Percentiles rank a stretch among this genome's conserved stretches.
Evolutionary conservation across 2,113 vertebrate genomes (phyloP).

Genomic region (Carassius carassius): DNA sequence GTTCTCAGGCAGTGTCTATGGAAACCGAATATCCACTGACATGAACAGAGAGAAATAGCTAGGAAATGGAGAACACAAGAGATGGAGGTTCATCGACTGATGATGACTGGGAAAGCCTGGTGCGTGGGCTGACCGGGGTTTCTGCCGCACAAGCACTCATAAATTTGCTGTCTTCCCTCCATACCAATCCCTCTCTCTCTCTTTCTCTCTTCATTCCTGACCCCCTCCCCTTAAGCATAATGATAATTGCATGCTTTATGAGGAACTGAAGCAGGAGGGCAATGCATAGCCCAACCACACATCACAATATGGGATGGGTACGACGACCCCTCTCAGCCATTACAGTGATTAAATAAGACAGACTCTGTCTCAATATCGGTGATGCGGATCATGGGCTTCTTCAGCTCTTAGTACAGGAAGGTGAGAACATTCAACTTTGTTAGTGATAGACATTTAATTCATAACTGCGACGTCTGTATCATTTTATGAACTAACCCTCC

Average conservation of each 20-base stretch:
- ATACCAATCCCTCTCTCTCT: constrained; percentile 12
- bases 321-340: constrained; percentile 14
- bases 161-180: constrained; percentile 41
- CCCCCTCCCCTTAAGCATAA: constrained; percentile 31
- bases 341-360: constrained; percentile 26
- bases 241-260: constrained; percentile 45
- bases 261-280: constrained; percentile 1
- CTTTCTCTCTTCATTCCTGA: not conserved
- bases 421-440: not conserved
- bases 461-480: not conserved
- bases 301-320: constrained; percentile 1
- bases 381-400: not conserved
- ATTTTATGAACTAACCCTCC: not conserved
- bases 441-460: constrained; percentile 8
- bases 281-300: constrained; percentile 32
- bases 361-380: not conserved
- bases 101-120: constrained; percentile 37
- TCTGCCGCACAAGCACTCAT: constrained; percentile 38
- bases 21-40: constrained; percentile 23
- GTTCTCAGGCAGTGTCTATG: constrained; percentile 38
- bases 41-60: constrained; percentile 12
- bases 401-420: not conserved
- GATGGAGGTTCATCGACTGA: constrained; percentile 36
- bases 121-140: constrained; percentile 38
- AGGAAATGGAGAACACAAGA: constrained; percentile 28